Percentiles rank a stretch among this genome's conserved stretches.
phyloP scores from a whole-genome alignment of 2,888 invertebrate species.

The Hydrotaea cyrtoneurina region DNA sequence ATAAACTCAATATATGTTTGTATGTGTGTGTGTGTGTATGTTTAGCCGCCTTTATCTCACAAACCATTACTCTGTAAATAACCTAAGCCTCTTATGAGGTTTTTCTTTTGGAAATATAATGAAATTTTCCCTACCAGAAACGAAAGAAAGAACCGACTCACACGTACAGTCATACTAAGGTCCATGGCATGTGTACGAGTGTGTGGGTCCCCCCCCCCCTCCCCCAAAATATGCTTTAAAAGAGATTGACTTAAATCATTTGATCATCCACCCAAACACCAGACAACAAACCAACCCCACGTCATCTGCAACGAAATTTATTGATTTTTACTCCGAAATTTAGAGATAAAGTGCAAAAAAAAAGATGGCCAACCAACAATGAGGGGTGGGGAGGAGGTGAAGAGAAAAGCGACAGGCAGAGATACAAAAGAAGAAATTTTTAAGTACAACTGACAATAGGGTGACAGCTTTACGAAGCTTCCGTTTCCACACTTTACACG shows the following conservation, averaged over 20 bases:
- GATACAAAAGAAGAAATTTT: too few relatives aligned
- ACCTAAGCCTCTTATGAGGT: slow-evolving; percentile 36
- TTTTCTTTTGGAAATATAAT: slow-evolving; percentile 17
- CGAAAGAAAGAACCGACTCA: neutral
- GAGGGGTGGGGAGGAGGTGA: neutral
- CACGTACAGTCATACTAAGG: neutral
- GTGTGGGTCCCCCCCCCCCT: neutral
- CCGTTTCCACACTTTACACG: neutral
- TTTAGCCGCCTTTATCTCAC: slow-evolving; percentile 1
- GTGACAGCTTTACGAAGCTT: slow-evolving; percentile 29
- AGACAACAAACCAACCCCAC: neutral
- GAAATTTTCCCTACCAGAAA: slow-evolving; percentile 4
- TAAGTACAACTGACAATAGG: slow-evolving; percentile 3
- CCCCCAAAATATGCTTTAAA: neutral
- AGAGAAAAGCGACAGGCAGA: too few relatives aligned
- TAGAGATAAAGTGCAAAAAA: neutral
- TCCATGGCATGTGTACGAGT: neutral
- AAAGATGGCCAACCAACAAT: neutral
- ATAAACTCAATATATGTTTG: slow-evolving; percentile 24
- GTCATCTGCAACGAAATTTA: neutral
- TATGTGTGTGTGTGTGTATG: too few relatives aligned
- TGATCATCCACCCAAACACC: neutral
- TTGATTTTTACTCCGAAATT: slow-evolving; percentile 17
- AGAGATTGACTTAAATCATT: neutral
- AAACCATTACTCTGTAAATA: slow-evolving; percentile 17